Conservation (phyloP, 2,797 vertebrate species). For the Tadarida brasiliensis region DNA sequence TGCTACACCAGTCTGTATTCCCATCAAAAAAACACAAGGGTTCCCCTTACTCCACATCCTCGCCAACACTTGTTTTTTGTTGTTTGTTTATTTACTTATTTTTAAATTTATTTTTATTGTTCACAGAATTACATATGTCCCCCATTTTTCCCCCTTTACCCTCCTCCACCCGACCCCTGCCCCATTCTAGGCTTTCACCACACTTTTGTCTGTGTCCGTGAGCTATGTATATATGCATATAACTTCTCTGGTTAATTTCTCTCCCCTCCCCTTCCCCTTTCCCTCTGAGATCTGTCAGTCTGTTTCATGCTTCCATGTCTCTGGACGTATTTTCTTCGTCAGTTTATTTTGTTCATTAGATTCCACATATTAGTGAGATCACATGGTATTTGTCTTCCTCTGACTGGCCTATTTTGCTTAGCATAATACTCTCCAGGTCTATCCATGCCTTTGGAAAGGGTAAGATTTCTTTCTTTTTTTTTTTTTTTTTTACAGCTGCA, state of each 20-base stretch:
- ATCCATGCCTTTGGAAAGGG: background rate
- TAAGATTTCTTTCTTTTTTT: background rate
- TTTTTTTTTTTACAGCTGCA: background rate
- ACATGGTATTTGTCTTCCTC: background rate
- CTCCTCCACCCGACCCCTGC: background rate
- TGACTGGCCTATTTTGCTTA: background rate
- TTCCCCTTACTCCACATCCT: background rate
- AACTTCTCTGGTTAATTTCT: background rate
- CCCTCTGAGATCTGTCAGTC: background rate
- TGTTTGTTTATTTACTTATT: background rate
- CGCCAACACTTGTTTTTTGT: background rate
- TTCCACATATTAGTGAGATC: background rate
- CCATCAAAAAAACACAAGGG: background rate
- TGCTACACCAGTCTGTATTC: background rate
- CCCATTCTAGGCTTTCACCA: background rate
- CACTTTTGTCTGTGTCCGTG: background rate
- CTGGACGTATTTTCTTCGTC: background rate
- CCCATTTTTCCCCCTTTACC: background rate
- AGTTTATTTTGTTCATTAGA: background rate
- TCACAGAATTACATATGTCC: background rate
- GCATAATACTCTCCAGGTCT: background rate
- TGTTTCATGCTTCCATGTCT: background rate
- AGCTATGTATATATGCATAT: background rate
- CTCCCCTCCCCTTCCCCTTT: fast-evolving
- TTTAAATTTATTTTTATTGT: background rate